A percentile compares a stretch with the other conserved stretches of the same genome.
phyloP scores from a whole-genome alignment of 1,140 invertebrate genomes.

The Cryptotermes secundus region DNA sequence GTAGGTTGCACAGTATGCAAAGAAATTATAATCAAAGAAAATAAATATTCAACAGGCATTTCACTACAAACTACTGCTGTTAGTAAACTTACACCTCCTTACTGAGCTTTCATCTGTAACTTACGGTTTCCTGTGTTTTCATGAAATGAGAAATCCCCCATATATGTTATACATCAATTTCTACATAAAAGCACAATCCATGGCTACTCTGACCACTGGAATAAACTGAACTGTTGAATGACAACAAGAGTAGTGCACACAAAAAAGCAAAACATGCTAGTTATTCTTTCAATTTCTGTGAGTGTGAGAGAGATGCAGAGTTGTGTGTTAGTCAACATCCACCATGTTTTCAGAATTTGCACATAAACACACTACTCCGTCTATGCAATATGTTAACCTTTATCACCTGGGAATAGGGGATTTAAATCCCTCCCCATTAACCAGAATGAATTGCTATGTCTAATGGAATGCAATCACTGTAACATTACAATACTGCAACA shows the following conservation, averaged over 20 bases:
- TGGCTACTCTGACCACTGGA: not conserved
- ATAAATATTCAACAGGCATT: not conserved
- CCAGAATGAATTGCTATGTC: too few species aligned
- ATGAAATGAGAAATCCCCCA: conserved; percentile 32
- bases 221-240: not conserved
- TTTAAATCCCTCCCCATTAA: too few species aligned
- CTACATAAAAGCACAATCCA: not conserved
- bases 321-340: too few species aligned
- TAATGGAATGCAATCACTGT: too few species aligned
- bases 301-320: too few species aligned
- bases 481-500: too few species aligned
- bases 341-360: too few species aligned
- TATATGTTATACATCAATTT: conserved; percentile 16
- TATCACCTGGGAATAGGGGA: too few species aligned
- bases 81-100: conserved; percentile 10
- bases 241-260: not conserved
- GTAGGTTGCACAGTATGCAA: not conserved
- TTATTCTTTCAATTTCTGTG: not conserved
- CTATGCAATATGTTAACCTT: too few species aligned
- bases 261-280: too few species aligned
- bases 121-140: conserved; percentile 37
- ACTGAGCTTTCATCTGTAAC: conserved; percentile 32
- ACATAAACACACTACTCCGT: too few species aligned
- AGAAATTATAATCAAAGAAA: not conserved
- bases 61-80: not conserved